Evolutionary conservation across 2,797 vertebrate species (phyloP), one percentile per base, ranked within the genome.

Genomic region (Pangasius larnaudii): DNA sequence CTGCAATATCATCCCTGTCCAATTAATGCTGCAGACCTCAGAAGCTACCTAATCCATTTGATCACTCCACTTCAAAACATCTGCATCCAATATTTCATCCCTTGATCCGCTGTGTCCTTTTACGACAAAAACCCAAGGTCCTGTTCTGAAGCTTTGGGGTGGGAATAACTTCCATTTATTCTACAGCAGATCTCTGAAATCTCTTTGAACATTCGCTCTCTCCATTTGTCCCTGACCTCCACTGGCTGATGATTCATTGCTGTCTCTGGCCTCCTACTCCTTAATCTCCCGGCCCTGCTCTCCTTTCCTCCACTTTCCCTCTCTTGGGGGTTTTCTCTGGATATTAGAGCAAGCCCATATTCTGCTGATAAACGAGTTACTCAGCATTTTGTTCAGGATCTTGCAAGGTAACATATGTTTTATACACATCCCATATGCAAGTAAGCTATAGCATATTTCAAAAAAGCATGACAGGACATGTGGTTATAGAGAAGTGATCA

Each of bases 141-240:
- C 89, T 85, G 91, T 92, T 78, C 86, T 89, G 87, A 91, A 77
- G 69, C 80, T 65, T 65, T 24, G 39, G 80, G 67, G 51, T 82
- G 51, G 86, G 46, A 63, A 83, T 63, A 87, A 75, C 80, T 87
- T 30, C 53, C 58, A 65, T 75, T 86, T 56, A 65, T 72, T 83
- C 56, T n/a, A n/a, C 78, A 81, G 33, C 71, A 75, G 46, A 65
- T 49, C 87, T 69, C 59, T 65, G 42, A 87, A 65, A 42, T 51
- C 81, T 58, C 81, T 84, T 83, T 83, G 69, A 87, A 84, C 80
- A 65, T 83, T 49, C 80, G 19, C n/a, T 67, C 61, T 30, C 36
- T 42, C 78, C 0, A 5, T 77, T 87, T 75, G 39, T 33, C 36
- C 49, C 71, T 88, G 87, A 88, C 87, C 82, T 58, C 71, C 46